phyloP scores from a whole-genome alignment of 2,797 vertebrate genomes.

The Choloepus didactylus region DNA sequence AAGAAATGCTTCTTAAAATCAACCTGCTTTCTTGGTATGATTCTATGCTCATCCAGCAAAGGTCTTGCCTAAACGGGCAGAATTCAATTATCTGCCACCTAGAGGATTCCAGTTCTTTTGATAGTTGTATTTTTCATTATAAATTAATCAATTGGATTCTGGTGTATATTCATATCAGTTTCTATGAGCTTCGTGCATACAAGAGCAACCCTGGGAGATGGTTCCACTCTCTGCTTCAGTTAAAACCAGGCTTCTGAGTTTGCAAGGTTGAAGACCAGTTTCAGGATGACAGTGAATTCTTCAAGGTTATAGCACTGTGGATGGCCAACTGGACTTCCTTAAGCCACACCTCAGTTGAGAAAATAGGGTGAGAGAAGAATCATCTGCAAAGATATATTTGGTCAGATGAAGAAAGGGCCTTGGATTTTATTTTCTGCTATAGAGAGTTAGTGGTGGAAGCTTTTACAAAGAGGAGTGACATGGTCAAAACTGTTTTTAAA shows the following conservation, averaged over 20 bases:
- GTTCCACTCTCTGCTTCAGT: constrained; percentile 36
- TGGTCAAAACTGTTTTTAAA: constrained; percentile 31
- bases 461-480: not conserved
- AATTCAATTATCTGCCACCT: constrained; percentile 38
- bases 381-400: not conserved
- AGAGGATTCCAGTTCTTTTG: not conserved
- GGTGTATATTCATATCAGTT: constrained; percentile 43
- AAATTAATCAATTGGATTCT: constrained; percentile 33
- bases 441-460: not conserved
- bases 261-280: constrained; percentile 29
- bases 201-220: not conserved
- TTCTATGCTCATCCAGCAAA: constrained; percentile 5
- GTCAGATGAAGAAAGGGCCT: constrained; percentile 28
- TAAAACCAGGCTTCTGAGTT: constrained; percentile 54
- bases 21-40: not conserved
- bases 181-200: constrained; percentile 33
- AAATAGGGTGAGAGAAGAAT: constrained; percentile 2
- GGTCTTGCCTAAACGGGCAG: not conserved
- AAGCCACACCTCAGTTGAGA: not conserved
- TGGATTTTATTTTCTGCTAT: constrained; percentile 20
- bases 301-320: not conserved
- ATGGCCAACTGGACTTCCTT: not conserved
- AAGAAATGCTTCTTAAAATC: constrained; percentile 48
- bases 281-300: not conserved
- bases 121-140: constrained; percentile 35